phyloP scores from a whole-genome alignment of 2,113 vertebrate species.

The Glareola pratincola region DNA sequence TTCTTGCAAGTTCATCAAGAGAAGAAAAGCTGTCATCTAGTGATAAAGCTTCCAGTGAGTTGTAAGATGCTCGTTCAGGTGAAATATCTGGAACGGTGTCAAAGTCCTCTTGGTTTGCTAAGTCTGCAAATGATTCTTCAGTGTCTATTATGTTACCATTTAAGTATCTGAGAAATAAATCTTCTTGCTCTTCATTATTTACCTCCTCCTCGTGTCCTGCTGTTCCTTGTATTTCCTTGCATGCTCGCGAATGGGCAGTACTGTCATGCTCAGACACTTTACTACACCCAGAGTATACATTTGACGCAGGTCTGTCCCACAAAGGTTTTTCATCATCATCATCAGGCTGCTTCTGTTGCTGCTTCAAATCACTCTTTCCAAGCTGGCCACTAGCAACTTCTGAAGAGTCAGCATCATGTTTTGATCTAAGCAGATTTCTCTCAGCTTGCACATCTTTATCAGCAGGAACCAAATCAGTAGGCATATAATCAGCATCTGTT shows the following conservation, averaged over 20 bases:
- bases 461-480: slow-evolving; percentile 31
- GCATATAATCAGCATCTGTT: slow-evolving; percentile 18
- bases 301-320: not conserved
- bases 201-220: slow-evolving; percentile 52
- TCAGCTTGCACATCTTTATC: slow-evolving; percentile 40
- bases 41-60: slow-evolving; percentile 69
- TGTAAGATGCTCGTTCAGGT: slow-evolving; percentile 68
- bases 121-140: slow-evolving; percentile 51
- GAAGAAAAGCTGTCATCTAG: slow-evolving; percentile 81
- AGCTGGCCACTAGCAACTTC: slow-evolving; percentile 1
- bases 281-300: not conserved
- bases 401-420: slow-evolving; percentile 8
- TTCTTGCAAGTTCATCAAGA: slow-evolving; percentile 88
- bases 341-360: slow-evolving; percentile 42
- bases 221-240: slow-evolving; percentile 60
- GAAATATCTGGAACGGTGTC: slow-evolving; percentile 69
- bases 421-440: slow-evolving; percentile 47
- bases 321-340: slow-evolving; percentile 43
- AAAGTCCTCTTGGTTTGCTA: slow-evolving; percentile 65
- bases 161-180: slow-evolving; percentile 72
- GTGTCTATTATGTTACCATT: slow-evolving; percentile 67
- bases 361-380: slow-evolving; percentile 55
- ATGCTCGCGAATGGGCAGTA: not conserved
- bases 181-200: slow-evolving; percentile 66
- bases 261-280: not conserved